A percentile compares a stretch with the other conserved stretches of the same genome.
Evolutionary conservation across 2,888 invertebrate genomes (phyloP).

Genomic region (Octonoba sinensis): DNA sequence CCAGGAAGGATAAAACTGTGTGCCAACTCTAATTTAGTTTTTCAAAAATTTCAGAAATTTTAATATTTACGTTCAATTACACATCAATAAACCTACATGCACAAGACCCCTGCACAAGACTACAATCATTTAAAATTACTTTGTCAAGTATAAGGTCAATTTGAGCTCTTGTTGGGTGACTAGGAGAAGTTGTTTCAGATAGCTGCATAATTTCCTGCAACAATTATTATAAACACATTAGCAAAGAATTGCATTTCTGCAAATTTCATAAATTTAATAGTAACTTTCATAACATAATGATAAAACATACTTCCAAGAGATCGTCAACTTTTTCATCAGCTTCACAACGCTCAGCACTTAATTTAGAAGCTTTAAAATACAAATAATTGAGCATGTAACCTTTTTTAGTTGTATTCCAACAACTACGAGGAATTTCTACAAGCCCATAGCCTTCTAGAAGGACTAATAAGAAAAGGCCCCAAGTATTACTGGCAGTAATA

Average conservation of each 20-base stretch:
- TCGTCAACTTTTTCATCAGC: slow-evolving; percentile 97
- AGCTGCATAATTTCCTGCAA: slow-evolving; percentile 85
- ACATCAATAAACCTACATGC: no score
- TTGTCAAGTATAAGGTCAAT: slow-evolving; percentile 92
- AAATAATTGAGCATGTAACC: slow-evolving; percentile 86
- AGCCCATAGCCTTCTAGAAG: slow-evolving; percentile 92
- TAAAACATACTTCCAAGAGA: slow-evolving; percentile 82
- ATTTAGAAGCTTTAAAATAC: slow-evolving; percentile 93
- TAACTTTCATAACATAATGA: background rate
- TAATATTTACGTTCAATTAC: no score
- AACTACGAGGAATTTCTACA: slow-evolving; percentile 89
- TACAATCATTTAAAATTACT: slow-evolving; percentile 21
- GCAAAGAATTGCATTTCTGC: background rate
- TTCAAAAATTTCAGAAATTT: no score
- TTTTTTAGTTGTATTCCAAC: slow-evolving; percentile 91
- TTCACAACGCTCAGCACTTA: slow-evolving; percentile 94
- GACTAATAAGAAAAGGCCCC: slow-evolving; percentile 96
- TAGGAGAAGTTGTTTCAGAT: slow-evolving; percentile 78
- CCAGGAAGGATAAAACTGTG: no score
- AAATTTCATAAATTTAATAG: background rate
- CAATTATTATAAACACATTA: background rate
- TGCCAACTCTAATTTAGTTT: no score
- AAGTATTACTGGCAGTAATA: slow-evolving; percentile 98
- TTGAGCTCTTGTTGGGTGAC: slow-evolving; percentile 79
- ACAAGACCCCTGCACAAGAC: background rate